Evolutionary conservation across 2,113 vertebrate species (phyloP).

Genomic region (Monarcha castaneiventris): DNA sequence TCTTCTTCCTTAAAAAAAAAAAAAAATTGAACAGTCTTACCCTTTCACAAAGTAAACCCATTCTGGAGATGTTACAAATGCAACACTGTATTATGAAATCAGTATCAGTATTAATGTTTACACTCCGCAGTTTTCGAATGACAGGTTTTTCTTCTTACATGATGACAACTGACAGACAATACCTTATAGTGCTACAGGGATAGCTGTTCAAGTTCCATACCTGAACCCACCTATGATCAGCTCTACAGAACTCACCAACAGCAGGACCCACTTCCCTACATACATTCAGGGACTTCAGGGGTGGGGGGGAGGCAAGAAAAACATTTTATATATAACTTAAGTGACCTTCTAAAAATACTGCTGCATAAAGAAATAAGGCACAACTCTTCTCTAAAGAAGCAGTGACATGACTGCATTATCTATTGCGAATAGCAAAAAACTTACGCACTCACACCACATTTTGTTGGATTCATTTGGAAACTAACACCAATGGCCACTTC

Average conservation of each 20-base stretch:
- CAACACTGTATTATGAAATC: neutral
- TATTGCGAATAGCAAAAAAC: neutral
- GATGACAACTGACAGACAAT: neutral
- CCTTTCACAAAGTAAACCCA: neutral
- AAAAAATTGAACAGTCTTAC: neutral
- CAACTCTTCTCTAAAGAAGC: neutral
- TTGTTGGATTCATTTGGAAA: neutral
- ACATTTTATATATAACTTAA: neutral
- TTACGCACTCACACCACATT: neutral
- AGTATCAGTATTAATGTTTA: neutral
- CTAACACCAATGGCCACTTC: neutral
- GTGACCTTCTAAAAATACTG: neutral
- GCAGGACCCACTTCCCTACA: neutral
- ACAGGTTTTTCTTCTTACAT: neutral
- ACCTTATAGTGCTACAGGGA: neutral
- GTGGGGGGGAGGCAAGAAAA: neutral
- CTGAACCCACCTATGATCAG: fast-evolving
- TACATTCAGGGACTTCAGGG: neutral
- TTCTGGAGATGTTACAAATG: neutral
- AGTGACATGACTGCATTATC: neutral
- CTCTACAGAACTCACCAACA: neutral
- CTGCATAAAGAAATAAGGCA: neutral
- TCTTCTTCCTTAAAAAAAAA: neutral
- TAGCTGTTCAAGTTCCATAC: neutral
- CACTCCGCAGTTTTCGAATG: neutral